Percentiles rank a stretch among this genome's conserved stretches.
These are phyloP conservation scores for Calliphora vomitoria DNA, from an alignment of 2,888 invertebrate genomes.

Conservation along the genomic window DNA sequence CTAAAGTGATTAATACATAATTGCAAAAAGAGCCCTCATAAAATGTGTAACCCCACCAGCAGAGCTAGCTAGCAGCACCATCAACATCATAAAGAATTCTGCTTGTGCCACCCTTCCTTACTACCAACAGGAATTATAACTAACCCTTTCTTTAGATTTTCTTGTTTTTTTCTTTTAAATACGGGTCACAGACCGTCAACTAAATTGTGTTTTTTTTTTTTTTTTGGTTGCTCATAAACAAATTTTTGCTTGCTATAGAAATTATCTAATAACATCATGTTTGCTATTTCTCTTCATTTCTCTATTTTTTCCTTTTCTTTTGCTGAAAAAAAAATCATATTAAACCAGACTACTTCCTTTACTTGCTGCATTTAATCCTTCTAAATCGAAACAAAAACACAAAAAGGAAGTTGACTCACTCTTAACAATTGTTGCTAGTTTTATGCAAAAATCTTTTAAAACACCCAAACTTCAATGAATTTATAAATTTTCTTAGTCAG, in stretches of 20 bases:
- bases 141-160: constrained; percentile 47
- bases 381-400: neutral
- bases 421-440: constrained; percentile 65
- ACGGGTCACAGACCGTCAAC: constrained; percentile 75
- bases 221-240: constrained; percentile 54
- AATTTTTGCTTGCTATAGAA: constrained; percentile 63
- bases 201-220: constrained; percentile 62
- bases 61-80: constrained; percentile 1
- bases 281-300: constrained; percentile 16
- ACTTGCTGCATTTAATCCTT: constrained; percentile 63
- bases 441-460: constrained; percentile 62
- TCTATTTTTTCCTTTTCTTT: constrained; percentile 31
- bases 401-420: constrained; percentile 65
- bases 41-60: constrained; percentile 51
- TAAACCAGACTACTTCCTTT: constrained; percentile 71
- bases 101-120: constrained; percentile 66
- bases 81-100: constrained; percentile 9
- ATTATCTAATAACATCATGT: constrained; percentile 58
- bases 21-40: constrained; percentile 75
- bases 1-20: constrained; percentile 78
- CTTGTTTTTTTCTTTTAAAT: constrained; percentile 54
- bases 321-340: constrained; percentile 51
- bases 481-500: constrained; percentile 49
- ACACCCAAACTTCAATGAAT: constrained; percentile 37
- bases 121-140: constrained; percentile 46